Conservation (phyloP, 2,797 vertebrate genomes). For the Silurus aristotelis region DNA sequence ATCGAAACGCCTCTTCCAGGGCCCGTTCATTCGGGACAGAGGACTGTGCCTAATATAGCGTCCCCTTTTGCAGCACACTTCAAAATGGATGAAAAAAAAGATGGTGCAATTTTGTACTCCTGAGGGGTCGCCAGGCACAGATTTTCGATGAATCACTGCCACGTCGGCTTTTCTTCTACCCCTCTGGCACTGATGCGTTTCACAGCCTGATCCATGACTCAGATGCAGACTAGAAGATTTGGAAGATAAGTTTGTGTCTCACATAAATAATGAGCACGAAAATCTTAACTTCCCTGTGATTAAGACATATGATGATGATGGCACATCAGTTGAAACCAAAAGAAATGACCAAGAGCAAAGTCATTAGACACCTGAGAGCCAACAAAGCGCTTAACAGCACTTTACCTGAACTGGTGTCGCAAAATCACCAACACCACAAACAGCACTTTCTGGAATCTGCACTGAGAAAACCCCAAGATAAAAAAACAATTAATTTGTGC, state of each 20-base stretch:
- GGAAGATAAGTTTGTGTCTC: conserved; percentile 14
- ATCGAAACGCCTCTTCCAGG: background rate
- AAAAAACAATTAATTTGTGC: conserved; percentile 57
- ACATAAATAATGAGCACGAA: conserved; percentile 18
- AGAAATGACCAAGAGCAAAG: background rate
- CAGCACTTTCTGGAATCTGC: conserved; percentile 43
- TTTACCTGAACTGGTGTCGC: conserved; percentile 44
- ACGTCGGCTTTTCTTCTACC: conserved; percentile 18
- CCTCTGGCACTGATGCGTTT: background rate
- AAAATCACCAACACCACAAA: conserved; percentile 48
- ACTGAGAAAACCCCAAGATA: conserved; percentile 41
- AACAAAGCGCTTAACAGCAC: conserved; percentile 36
- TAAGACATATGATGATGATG: conserved; percentile 12
- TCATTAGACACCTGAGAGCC: conserved; percentile 15
- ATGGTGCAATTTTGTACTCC: conserved; percentile 33
- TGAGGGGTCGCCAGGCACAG: conserved; percentile 30
- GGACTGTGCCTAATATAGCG: conserved; percentile 18
- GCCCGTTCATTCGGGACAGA: background rate
- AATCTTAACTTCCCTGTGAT: background rate
- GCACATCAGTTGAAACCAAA: background rate
- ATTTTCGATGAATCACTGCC: conserved; percentile 43
- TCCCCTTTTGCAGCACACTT: conserved; percentile 34
- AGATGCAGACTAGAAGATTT: conserved; percentile 35
- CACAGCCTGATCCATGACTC: conserved; percentile 42
- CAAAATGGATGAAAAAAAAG: conserved; percentile 37